phyloP scores from a whole-genome alignment of 2,113 vertebrate species.

The Orientallactaga bullata region DNA sequence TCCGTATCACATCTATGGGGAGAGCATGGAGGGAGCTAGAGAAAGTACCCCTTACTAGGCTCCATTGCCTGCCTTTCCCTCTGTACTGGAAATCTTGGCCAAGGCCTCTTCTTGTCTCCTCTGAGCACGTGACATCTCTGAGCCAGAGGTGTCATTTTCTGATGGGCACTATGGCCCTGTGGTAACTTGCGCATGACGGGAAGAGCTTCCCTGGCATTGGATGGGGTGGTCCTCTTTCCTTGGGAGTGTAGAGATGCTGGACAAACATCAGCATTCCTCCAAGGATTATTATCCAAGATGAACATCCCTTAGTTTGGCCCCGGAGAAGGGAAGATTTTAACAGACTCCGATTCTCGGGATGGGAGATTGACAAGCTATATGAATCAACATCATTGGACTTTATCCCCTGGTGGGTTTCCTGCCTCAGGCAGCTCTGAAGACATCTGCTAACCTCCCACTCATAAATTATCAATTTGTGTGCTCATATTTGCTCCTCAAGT shows the following conservation, averaged over 20 bases:
- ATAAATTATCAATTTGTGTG: not conserved
- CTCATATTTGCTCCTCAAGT: conserved; percentile 55
- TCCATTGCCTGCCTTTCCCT: not conserved
- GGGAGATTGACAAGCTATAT: not conserved
- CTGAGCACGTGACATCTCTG: not conserved
- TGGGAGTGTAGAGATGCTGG: not conserved
- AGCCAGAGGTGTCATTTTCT: not conserved
- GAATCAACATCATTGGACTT: not conserved
- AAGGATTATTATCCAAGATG: not conserved
- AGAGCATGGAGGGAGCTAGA: rapidly evolving
- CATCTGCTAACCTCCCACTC: conserved; percentile 42
- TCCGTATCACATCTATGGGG: not conserved
- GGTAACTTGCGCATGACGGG: rapidly evolving
- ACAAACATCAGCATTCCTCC: not conserved
- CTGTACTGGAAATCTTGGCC: not conserved
- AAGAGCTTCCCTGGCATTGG: not conserved
- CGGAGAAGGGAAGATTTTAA: not conserved
- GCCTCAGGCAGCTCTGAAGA: conserved; percentile 39
- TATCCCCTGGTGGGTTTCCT: not conserved
- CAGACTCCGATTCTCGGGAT: not conserved
- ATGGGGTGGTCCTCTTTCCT: not conserved
- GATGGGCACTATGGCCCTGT: not conserved
- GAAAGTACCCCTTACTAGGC: rapidly evolving
- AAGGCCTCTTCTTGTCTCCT: not conserved
- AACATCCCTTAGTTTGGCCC: not conserved